These are phyloP conservation scores for Lindbergichthys nudifrons DNA, from an alignment of 2,797 vertebrate genomes.

Conservation along the genomic window DNA sequence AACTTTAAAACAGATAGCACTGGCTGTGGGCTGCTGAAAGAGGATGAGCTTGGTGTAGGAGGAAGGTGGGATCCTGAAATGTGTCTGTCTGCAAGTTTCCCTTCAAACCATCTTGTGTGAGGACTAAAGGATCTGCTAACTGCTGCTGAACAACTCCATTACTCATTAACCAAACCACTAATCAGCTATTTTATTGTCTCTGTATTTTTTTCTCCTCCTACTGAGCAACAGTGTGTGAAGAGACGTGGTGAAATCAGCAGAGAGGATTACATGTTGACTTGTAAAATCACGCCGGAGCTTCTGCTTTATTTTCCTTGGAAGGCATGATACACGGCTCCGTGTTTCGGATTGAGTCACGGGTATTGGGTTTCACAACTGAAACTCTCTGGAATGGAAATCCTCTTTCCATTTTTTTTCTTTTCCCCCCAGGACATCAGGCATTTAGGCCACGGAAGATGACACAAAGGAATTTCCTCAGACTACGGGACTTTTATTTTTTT, in stretches of 20 bases:
- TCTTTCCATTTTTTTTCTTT: conserved; percentile 20
- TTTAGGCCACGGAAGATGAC: conserved; percentile 58
- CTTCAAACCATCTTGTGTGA: conserved; percentile 69
- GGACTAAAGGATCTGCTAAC: conserved; percentile 46
- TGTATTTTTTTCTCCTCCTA: neutral
- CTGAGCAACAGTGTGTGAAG: conserved; percentile 27
- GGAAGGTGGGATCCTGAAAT: conserved; percentile 88
- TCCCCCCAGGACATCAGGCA: conserved; percentile 38
- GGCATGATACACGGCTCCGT: conserved; percentile 55
- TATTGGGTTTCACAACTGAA: conserved; percentile 70
- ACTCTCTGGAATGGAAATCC: conserved; percentile 52
- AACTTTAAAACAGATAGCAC: conserved; percentile 86
- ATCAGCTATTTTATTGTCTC: conserved; percentile 51
- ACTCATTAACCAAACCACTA: conserved; percentile 76
- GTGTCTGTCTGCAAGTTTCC: conserved; percentile 90
- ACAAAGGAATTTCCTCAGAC: conserved; percentile 58
- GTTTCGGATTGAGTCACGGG: conserved; percentile 66
- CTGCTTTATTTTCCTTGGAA: conserved; percentile 56
- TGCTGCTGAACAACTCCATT: conserved; percentile 44
- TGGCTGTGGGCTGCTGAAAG: conserved; percentile 81
- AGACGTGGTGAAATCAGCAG: conserved; percentile 19
- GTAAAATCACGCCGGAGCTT: conserved; percentile 58
- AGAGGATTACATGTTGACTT: conserved; percentile 60
- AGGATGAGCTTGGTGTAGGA: conserved; percentile 86
- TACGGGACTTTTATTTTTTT: conserved; percentile 14